phyloP scores from a whole-genome alignment of 2,888 invertebrate species.

The Mycalesis mineus region DNA sequence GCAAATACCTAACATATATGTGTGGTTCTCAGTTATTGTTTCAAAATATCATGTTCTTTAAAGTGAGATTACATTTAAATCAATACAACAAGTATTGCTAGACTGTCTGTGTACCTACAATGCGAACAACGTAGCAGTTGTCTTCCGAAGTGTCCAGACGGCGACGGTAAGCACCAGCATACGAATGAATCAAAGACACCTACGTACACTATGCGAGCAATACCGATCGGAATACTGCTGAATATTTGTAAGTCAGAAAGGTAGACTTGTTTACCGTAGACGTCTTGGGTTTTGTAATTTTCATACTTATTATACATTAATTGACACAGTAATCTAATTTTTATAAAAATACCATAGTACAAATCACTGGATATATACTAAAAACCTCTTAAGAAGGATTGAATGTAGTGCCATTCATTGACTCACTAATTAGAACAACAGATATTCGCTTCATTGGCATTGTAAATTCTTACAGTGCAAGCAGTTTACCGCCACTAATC shows the following conservation, averaged over 20 bases:
- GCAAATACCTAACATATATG: too few species aligned
- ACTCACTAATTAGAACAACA: slow-evolving; percentile 31
- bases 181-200: slow-evolving; percentile 29
- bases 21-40: too few species aligned
- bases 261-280: too few species aligned
- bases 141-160: slow-evolving; percentile 22
- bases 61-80: too few species aligned
- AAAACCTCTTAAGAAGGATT: neutral
- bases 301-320: too few species aligned
- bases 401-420: neutral
- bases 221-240: slow-evolving; percentile 2
- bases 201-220: slow-evolving; percentile 10
- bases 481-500: slow-evolving; percentile 61
- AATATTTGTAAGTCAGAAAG: slow-evolving; percentile 10
- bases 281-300: too few species aligned
- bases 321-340: too few species aligned
- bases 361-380: too few species aligned
- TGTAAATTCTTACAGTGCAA: slow-evolving; percentile 46
- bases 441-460: slow-evolving; percentile 44
- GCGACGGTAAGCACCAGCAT: slow-evolving; percentile 22
- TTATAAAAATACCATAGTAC: too few species aligned
- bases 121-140: neutral
- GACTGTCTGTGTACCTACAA: neutral
- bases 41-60: too few species aligned
- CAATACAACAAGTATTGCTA: neutral